Conservation (phyloP, 2,113 vertebrate genomes). For the Syngnathus typhle region DNA sequence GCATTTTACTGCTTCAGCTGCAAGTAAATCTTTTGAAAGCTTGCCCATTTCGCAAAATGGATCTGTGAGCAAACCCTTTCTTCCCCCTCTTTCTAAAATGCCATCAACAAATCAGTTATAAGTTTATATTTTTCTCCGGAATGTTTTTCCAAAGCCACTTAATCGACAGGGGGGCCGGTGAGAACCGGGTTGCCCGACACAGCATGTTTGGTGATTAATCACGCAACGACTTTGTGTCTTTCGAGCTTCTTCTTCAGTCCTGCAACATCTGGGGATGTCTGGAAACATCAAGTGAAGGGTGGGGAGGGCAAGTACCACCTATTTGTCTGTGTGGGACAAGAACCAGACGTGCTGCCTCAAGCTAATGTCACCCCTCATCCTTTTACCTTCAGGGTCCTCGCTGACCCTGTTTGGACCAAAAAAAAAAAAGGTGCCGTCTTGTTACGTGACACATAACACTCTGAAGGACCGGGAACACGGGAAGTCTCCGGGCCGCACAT, state of each 20-base stretch:
- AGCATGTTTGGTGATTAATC: constrained; percentile 68
- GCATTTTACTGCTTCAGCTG: no score
- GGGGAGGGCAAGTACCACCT: constrained; percentile 8
- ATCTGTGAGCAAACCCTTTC: no score
- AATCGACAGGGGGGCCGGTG: constrained; percentile 27
- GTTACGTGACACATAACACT: constrained; percentile 58
- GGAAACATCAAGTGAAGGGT: constrained; percentile 37
- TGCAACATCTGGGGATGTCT: constrained; percentile 58
- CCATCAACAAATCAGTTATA: neutral
- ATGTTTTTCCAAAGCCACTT: constrained; percentile 25
- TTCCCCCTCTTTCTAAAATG: no score
- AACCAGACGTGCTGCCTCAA: constrained; percentile 50
- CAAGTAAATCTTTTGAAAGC: no score
- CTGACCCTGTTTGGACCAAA: constrained; percentile 39
- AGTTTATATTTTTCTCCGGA: constrained; percentile 9
- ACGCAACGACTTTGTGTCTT: constrained; percentile 58
- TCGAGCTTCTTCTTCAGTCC: constrained; percentile 48
- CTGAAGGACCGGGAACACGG: constrained; percentile 51
- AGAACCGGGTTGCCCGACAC: constrained; percentile 27
- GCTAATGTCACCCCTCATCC: constrained; percentile 29
- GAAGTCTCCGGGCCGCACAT: constrained; percentile 52
- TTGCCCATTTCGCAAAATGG: no score
- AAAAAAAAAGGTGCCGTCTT: constrained; percentile 39
- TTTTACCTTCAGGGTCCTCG: constrained; percentile 35
- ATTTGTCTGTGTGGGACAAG: constrained; percentile 56